Percentiles rank a stretch among this genome's conserved stretches.
Conservation (phyloP, 2,113 vertebrate genomes). For the Entomyzon cyanotis region DNA sequence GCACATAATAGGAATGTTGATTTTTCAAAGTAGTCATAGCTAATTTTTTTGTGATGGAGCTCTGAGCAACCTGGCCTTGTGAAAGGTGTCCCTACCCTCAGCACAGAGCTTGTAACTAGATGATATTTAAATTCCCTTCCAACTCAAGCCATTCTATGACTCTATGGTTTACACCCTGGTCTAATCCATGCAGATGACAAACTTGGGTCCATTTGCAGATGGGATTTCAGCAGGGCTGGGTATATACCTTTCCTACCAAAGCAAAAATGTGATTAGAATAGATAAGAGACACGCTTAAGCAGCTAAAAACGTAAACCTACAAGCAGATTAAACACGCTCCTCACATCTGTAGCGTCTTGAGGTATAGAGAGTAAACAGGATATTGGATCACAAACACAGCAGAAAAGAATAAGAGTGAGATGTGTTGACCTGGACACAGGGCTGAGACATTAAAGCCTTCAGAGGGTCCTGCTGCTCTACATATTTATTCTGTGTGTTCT, state of each 20-base stretch:
- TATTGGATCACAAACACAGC: background rate
- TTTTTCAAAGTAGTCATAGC: background rate
- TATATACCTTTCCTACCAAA: background rate
- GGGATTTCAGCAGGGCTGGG: background rate
- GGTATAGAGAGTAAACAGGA: background rate
- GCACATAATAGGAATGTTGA: background rate
- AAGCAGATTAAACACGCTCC: background rate
- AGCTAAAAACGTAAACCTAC: background rate
- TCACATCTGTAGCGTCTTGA: background rate
- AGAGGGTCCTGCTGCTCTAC: background rate
- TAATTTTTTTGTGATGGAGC: background rate
- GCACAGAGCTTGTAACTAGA: background rate
- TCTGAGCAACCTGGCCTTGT: background rate
- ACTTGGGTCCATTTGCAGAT: background rate
- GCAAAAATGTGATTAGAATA: background rate
- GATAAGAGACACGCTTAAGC: background rate
- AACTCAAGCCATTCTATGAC: background rate
- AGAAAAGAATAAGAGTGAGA: background rate
- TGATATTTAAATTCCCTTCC: background rate
- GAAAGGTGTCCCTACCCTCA: background rate
- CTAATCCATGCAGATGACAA: background rate
- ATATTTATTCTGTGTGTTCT: slow-evolving; percentile 1
- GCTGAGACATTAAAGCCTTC: background rate
- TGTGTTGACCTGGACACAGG: background rate
- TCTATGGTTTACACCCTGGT: background rate